Evolutionary conservation across 2,797 vertebrate genomes (phyloP).

Genomic region (Falco concolor): DNA sequence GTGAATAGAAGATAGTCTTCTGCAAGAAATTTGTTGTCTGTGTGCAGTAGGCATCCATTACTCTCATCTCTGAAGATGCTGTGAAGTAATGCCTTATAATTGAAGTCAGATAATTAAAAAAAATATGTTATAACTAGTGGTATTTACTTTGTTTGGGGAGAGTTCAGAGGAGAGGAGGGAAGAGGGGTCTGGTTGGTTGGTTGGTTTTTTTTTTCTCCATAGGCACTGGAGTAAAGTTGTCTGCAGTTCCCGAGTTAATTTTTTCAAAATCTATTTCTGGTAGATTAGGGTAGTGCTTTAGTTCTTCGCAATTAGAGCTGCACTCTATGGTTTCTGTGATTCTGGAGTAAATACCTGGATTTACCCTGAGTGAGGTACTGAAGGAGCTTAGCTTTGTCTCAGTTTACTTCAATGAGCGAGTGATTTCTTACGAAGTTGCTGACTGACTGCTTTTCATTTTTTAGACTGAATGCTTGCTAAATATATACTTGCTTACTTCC

Average conservation of each 20-base stretch:
- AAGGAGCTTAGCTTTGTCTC: not conserved
- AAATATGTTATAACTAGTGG: not conserved
- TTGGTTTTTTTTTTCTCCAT: not conserved
- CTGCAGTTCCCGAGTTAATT: not conserved
- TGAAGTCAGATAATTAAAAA: not conserved
- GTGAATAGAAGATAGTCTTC: not conserved
- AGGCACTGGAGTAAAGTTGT: not conserved
- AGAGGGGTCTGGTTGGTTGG: not conserved
- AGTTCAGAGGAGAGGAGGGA: rapidly evolving
- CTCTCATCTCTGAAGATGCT: not conserved
- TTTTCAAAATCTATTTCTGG: not conserved
- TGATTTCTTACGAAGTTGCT: not conserved
- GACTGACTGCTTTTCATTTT: not conserved
- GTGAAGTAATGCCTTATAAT: not conserved
- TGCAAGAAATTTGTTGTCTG: not conserved
- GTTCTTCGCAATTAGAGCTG: not conserved
- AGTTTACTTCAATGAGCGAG: not conserved
- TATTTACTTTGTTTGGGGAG: not conserved
- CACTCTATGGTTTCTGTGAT: not conserved
- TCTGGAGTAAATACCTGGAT: not conserved
- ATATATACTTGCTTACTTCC: not conserved
- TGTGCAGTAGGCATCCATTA: not conserved
- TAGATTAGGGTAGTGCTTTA: not conserved
- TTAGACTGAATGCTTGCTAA: not conserved
- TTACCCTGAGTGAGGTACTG: not conserved